These are phyloP conservation scores for Drosophila emarginata DNA, from an alignment of 2,888 invertebrate genomes.

Conservation along the genomic window DNA sequence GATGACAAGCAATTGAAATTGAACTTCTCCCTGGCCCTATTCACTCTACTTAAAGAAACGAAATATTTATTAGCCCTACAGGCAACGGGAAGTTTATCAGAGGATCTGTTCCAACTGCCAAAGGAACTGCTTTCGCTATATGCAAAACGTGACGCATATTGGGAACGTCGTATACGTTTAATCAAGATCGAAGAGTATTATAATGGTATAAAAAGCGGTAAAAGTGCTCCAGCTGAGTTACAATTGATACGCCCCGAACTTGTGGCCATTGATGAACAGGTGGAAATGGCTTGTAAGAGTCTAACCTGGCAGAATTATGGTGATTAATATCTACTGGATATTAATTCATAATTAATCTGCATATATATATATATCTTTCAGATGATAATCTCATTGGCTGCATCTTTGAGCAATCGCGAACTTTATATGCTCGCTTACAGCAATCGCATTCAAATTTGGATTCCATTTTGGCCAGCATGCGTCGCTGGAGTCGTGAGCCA, in stretches of 20 bases:
- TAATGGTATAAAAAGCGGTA: constrained; percentile 89
- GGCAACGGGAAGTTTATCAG: constrained; percentile 43
- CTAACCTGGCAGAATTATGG: constrained; percentile 92
- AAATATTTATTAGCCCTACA: constrained; percentile 89
- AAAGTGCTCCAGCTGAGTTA: constrained; percentile 88
- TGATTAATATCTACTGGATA: constrained; percentile 81
- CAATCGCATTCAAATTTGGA: constrained; percentile 86
- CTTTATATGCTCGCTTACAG: constrained; percentile 68
- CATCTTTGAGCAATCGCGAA: constrained; percentile 68
- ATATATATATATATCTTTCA: constrained; percentile 26
- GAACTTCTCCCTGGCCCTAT: constrained; percentile 84
- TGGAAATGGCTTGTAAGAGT: constrained; percentile 87
- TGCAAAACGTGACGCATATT: constrained; percentile 71
- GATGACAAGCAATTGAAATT: constrained; percentile 55
- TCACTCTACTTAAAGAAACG: constrained; percentile 90
- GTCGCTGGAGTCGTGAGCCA: constrained; percentile 89
- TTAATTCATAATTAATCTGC: not conserved
- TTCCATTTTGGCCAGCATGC: constrained; percentile 84
- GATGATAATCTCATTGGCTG: constrained; percentile 66
- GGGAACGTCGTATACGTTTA: constrained; percentile 82
- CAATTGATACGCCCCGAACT: constrained; percentile 90
- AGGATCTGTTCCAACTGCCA: constrained; percentile 66
- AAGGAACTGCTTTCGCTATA: constrained; percentile 67
- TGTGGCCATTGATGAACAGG: constrained; percentile 87
- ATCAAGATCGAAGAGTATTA: constrained; percentile 89